These are phyloP conservation scores for Eupithecia exiguata DNA, from an alignment of 2,888 invertebrate genomes.

Conservation along the genomic window DNA sequence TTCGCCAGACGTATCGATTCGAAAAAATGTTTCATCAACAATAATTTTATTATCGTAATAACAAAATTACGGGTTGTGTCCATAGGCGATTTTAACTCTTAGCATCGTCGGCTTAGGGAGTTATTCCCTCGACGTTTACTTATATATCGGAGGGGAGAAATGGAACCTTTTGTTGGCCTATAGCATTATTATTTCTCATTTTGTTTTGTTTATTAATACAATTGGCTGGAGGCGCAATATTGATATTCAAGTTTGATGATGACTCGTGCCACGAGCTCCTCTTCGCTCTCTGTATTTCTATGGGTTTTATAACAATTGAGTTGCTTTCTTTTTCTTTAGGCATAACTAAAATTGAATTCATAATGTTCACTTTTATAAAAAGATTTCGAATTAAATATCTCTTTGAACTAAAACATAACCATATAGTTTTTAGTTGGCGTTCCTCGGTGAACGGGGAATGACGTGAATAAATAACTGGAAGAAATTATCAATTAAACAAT, in stretches of 20 bases:
- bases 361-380: slow-evolving; percentile 32
- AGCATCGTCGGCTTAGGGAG: slow-evolving; percentile 65
- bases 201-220: slow-evolving; percentile 85
- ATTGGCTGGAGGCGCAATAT: slow-evolving; percentile 84
- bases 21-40: slow-evolving; percentile 84
- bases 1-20: slow-evolving; percentile 81
- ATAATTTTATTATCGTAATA: slow-evolving; percentile 84
- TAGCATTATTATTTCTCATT: slow-evolving; percentile 84
- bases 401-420: slow-evolving; percentile 2
- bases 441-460: slow-evolving; percentile 77
- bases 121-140: slow-evolving; percentile 66
- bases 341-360: slow-evolving; percentile 53
- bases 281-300: slow-evolving; percentile 76
- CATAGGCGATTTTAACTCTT: slow-evolving; percentile 74
- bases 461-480: slow-evolving; percentile 84
- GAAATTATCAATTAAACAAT: slow-evolving; percentile 85
- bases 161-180: slow-evolving; percentile 84
- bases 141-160: slow-evolving; percentile 81
- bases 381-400: slow-evolving; percentile 22
- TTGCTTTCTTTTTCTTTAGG: slow-evolving; percentile 65
- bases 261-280: slow-evolving; percentile 75
- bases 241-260: slow-evolving; percentile 84
- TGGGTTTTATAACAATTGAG: slow-evolving; percentile 70
- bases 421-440: slow-evolving; percentile 24
- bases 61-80: slow-evolving; percentile 80